Percentiles rank a stretch among this genome's conserved stretches.
These are phyloP conservation scores for Dendrocincla fuliginosa DNA, from an alignment of 2,797 vertebrate genomes.

Conservation along the genomic window DNA sequence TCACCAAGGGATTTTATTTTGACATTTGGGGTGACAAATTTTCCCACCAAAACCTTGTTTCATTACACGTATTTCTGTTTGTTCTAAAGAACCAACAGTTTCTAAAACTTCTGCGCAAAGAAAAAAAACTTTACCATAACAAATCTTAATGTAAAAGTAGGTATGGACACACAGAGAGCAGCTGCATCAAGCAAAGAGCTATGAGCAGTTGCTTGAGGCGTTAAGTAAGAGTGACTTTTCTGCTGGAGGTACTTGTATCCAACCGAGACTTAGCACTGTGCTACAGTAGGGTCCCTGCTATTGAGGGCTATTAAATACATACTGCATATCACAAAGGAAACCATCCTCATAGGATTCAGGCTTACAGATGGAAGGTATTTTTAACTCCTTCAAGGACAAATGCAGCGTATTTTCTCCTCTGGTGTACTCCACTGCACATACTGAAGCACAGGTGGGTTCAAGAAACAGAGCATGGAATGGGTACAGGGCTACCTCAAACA, in stretches of 20 bases:
- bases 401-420: not conserved
- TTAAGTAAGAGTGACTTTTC: not conserved
- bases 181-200: not conserved
- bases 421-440: not conserved
- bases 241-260: not conserved
- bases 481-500: not conserved
- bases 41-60: not conserved
- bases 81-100: not conserved
- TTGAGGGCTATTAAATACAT: not conserved
- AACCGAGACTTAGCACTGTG: not conserved
- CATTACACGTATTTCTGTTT: not conserved
- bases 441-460: not conserved
- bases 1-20: not conserved
- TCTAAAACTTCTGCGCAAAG: not conserved
- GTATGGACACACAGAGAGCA: not conserved
- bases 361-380: not conserved
- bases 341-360: not conserved
- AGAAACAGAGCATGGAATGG: accelerated
- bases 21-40: not conserved
- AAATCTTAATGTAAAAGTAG: not conserved
- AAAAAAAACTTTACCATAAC: not conserved
- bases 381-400: not conserved
- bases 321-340: not conserved
- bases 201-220: not conserved
- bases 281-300: not conserved